Conservation (phyloP, 2,113 vertebrate genomes). For the Heterocephalus glaber region DNA sequence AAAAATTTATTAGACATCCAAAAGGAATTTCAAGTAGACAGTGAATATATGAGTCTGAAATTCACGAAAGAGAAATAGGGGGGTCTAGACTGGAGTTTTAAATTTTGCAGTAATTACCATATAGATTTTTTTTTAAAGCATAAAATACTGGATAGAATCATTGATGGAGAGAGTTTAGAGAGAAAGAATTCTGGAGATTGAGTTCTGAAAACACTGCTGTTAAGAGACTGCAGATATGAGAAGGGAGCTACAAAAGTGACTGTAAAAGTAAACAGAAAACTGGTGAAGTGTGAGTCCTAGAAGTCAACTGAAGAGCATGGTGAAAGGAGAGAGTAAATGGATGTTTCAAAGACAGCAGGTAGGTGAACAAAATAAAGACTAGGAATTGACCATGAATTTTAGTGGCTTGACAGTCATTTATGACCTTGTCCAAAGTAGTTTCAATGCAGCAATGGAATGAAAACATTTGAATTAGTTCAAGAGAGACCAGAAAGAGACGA, state of each 20-base stretch:
- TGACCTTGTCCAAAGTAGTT: neutral
- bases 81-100: neutral
- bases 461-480: neutral
- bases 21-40: neutral
- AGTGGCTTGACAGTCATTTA: neutral
- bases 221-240: neutral
- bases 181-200: neutral
- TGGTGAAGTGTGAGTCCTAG: neutral
- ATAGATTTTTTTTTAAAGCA: slow-evolving; percentile 44
- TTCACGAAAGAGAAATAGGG: neutral
- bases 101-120: slow-evolving; percentile 56
- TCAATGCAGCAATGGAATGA: neutral
- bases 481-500: neutral
- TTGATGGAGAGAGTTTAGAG: neutral
- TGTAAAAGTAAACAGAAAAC: neutral
- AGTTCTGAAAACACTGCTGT: neutral
- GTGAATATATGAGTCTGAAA: neutral
- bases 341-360: neutral
- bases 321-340: neutral
- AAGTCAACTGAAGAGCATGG: neutral
- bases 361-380: neutral
- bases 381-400: neutral
- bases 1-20: neutral
- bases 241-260: neutral
- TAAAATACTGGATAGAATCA: neutral